These are phyloP conservation scores for Okamejei kenojei DNA, from an alignment of 2,797 vertebrate genomes.

Conservation along the genomic window DNA sequence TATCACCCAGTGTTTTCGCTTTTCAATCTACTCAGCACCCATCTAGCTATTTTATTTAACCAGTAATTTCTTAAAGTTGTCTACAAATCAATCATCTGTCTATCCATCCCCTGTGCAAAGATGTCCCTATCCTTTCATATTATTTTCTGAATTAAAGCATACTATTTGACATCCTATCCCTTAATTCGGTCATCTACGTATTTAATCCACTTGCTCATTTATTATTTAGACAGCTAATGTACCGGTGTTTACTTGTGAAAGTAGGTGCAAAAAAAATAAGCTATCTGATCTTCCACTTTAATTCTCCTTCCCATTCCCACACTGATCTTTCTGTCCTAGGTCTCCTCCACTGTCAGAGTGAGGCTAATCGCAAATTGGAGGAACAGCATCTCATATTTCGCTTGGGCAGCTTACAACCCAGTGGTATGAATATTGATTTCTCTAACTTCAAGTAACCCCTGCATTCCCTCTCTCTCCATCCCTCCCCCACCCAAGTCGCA, in stretches of 20 bases:
- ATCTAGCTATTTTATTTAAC: slow-evolving; percentile 19
- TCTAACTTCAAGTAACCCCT: too few species aligned
- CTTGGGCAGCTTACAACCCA: too few species aligned
- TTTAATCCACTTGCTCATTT: background rate
- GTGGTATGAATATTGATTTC: too few species aligned
- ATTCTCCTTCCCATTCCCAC: too few species aligned
- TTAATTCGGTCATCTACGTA: background rate
- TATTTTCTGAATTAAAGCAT: background rate
- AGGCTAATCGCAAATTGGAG: too few species aligned
- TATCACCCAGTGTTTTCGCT: background rate
- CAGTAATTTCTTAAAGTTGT: slow-evolving; percentile 5
- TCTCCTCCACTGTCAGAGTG: too few species aligned
- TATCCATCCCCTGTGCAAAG: background rate
- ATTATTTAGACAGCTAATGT: background rate
- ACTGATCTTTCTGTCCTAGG: too few species aligned
- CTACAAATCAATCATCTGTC: background rate
- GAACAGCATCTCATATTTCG: too few species aligned
- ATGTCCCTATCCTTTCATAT: background rate
- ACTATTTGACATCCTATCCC: background rate
- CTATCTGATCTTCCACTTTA: too few species aligned
- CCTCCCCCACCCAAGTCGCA: too few species aligned
- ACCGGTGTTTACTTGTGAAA: background rate
- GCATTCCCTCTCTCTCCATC: too few species aligned
- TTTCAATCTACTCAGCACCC: background rate
- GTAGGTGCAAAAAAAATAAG: background rate